Percentiles rank a stretch among this genome's conserved stretches.
Evolutionary conservation across 2,113 vertebrate genomes (phyloP).

Genomic region (Marmota flaviventris): DNA sequence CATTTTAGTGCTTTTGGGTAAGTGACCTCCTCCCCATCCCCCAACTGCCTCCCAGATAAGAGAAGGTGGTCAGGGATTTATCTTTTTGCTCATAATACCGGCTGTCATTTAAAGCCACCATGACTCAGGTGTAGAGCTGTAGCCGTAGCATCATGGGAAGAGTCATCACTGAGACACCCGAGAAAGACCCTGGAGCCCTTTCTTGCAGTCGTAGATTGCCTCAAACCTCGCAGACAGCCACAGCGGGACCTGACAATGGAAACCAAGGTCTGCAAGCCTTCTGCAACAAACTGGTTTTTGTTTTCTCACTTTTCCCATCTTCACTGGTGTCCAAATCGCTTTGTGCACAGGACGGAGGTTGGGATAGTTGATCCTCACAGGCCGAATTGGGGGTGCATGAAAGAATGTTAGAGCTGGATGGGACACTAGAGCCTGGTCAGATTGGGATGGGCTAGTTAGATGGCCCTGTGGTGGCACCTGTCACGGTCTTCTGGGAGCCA

Average conservation of each 20-base stretch:
- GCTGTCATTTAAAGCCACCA: slow-evolving; percentile 64
- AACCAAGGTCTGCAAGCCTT: slow-evolving; percentile 9
- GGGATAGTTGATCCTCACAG: neutral
- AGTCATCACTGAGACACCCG: slow-evolving; percentile 33
- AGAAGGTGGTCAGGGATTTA: slow-evolving; percentile 47
- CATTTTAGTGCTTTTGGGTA: slow-evolving; percentile 42
- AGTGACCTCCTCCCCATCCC: slow-evolving; percentile 24
- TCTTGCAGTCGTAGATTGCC: slow-evolving; percentile 42
- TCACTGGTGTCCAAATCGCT: neutral
- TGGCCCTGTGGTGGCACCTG: neutral
- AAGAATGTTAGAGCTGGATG: neutral
- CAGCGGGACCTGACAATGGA: neutral
- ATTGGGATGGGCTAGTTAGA: neutral
- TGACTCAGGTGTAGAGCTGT: slow-evolving; percentile 59
- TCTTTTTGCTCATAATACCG: slow-evolving; percentile 36
- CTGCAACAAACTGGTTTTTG: neutral
- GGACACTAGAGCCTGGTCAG: neutral
- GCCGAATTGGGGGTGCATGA: neutral
- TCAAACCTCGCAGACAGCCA: slow-evolving; percentile 43
- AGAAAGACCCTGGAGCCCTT: neutral
- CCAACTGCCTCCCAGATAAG: slow-evolving; percentile 51
- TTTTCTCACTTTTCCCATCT: neutral
- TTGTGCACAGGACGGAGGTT: neutral
- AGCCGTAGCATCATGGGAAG: slow-evolving; percentile 49
- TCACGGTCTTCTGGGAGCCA: neutral